A percentile compares a stretch with the other conserved stretches of the same genome.
Conservation (phyloP, 2,888 invertebrate species). For the Drosophila pegasa region DNA sequence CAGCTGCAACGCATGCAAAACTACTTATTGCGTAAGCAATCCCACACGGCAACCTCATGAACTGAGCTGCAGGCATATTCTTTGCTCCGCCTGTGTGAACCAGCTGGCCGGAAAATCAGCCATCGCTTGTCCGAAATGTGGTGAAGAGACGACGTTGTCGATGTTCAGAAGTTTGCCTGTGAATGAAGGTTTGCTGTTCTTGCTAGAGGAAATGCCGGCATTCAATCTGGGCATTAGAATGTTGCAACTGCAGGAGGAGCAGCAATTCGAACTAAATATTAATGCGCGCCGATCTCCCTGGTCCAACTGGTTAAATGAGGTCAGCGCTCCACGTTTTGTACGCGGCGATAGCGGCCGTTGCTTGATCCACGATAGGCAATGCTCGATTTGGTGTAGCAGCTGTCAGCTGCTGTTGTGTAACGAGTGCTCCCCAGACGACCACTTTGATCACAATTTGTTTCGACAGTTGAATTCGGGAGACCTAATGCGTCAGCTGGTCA, state of each 20-base stretch:
- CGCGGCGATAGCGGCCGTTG: slow-evolving; percentile 85
- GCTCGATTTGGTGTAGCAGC: slow-evolving; percentile 89
- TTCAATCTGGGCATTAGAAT: not conserved
- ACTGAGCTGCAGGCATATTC: slow-evolving; percentile 5
- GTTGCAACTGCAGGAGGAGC: not conserved
- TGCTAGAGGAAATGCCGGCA: slow-evolving; percentile 10
- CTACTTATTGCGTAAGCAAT: not conserved
- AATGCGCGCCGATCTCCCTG: not conserved
- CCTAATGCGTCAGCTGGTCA: not conserved
- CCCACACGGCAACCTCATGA: not conserved
- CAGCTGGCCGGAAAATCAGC: not conserved
- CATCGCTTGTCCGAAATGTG: slow-evolving; percentile 3
- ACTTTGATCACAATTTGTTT: not conserved
- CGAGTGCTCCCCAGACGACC: not conserved
- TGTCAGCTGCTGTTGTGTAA: slow-evolving; percentile 86
- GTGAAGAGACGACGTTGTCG: not conserved
- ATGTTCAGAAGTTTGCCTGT: not conserved
- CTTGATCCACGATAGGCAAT: slow-evolving; percentile 89
- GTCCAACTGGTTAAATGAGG: slow-evolving; percentile 15
- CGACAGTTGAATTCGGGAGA: not conserved
- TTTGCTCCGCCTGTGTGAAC: slow-evolving; percentile 1
- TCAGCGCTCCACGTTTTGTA: slow-evolving; percentile 11
- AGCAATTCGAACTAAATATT: not conserved
- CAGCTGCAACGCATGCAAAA: slow-evolving; percentile 1
- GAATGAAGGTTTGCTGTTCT: not conserved